Percentiles rank a stretch among this genome's conserved stretches.
Evolutionary conservation across 1,140 invertebrate species (phyloP).

Genomic region (Hylaeus anthracinus): DNA sequence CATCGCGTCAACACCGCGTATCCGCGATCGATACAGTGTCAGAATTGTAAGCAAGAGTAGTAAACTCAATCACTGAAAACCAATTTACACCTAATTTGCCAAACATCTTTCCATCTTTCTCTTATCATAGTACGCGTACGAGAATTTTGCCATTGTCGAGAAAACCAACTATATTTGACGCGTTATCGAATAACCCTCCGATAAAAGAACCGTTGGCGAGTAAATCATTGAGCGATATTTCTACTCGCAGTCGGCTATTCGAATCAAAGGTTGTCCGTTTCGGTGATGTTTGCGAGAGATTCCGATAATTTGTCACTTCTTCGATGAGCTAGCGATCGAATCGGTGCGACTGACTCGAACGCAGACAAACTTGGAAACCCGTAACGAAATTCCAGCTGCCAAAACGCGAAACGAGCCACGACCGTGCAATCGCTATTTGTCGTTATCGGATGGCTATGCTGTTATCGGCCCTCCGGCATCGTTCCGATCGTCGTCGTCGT

Average conservation of each 20-base stretch:
- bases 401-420: slow-evolving; percentile 32
- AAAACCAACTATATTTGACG: too few relatives aligned
- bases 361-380: neutral
- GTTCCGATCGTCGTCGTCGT: slow-evolving; percentile 26
- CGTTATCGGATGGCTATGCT: neutral
- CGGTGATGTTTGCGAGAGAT: neutral
- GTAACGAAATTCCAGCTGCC: slow-evolving; percentile 49
- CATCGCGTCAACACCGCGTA: too few relatives aligned
- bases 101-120: too few relatives aligned
- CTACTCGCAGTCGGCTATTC: too few relatives aligned
- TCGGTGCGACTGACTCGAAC: slow-evolving; percentile 34
- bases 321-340: slow-evolving; percentile 11
- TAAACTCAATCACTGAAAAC: too few relatives aligned
- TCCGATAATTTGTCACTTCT: slow-evolving; percentile 14
- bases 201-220: too few relatives aligned
- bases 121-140: too few relatives aligned
- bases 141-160: too few relatives aligned
- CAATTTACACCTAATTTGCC: too few relatives aligned
- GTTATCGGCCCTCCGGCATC: neutral
- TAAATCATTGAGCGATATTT: too few relatives aligned
- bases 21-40: neutral
- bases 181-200: too few relatives aligned
- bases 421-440: slow-evolving; percentile 53
- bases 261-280: too few relatives aligned
- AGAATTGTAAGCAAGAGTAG: neutral